Percentiles rank a stretch among this genome's conserved stretches.
Evolutionary conservation across 2,113 vertebrate species (phyloP).

Genomic region (Grantiella picta): DNA sequence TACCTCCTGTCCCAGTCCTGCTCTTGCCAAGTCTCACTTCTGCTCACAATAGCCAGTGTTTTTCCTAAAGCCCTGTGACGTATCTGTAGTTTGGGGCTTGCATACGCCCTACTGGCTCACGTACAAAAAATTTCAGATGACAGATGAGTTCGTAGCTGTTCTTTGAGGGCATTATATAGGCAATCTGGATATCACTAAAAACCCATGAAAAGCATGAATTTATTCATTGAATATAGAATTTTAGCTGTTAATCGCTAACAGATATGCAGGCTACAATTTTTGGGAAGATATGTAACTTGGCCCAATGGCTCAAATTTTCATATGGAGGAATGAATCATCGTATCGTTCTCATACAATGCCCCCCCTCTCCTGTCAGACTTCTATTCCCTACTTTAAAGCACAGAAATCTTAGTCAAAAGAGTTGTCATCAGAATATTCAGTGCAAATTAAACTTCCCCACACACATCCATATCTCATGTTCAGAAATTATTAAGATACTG

Average conservation of each 20-base stretch:
- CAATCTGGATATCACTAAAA: slow-evolving; percentile 29
- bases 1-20: background rate
- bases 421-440: background rate
- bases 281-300: background rate
- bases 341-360: background rate
- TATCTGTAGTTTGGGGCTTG: background rate
- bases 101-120: background rate
- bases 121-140: background rate
- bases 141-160: background rate
- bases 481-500: background rate
- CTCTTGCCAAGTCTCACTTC: background rate
- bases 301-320: background rate
- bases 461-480: background rate
- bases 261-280: background rate
- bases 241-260: slow-evolving; percentile 8
- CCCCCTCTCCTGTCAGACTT: background rate
- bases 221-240: background rate
- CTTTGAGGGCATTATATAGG: slow-evolving; percentile 2
- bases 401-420: background rate
- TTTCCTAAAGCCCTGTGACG: background rate
- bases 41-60: background rate
- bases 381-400: background rate
- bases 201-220: background rate
- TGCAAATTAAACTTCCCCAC: background rate
- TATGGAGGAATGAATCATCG: background rate